Percentiles rank a stretch among this genome's conserved stretches.
These are phyloP conservation scores for Dipodomys stephensi DNA, from an alignment of 2,113 vertebrate genomes.

Conservation along the genomic window DNA sequence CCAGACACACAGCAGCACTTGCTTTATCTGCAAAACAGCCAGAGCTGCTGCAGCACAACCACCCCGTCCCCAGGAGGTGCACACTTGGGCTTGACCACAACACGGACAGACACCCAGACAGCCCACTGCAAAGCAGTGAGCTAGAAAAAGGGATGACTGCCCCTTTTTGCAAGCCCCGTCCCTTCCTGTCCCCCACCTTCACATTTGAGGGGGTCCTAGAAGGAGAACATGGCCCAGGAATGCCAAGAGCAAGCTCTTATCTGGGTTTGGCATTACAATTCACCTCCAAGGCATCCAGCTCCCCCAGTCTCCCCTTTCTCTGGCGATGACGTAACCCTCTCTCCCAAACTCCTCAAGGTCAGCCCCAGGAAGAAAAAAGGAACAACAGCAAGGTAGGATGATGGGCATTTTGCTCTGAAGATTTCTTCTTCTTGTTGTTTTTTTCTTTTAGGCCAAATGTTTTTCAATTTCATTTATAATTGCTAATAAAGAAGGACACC, in stretches of 20 bases:
- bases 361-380: slow-evolving; percentile 54
- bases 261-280: neutral
- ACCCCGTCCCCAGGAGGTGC: neutral
- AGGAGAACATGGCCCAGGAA: neutral
- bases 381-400: neutral
- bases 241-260: neutral
- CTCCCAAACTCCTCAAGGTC: slow-evolving; percentile 83
- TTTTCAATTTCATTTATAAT: slow-evolving; percentile 56
- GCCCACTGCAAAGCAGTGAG: neutral
- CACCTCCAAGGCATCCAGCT: neutral
- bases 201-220: neutral
- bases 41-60: neutral
- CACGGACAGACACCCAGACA: neutral
- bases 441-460: slow-evolving; percentile 41
- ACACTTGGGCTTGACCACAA: neutral
- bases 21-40: neutral
- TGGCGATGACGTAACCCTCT: slow-evolving; percentile 69
- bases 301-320: slow-evolving; percentile 39
- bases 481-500: slow-evolving; percentile 61
- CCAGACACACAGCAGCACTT: neutral
- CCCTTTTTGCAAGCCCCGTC: neutral
- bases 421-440: neutral
- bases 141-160: neutral
- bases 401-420: slow-evolving; percentile 24
- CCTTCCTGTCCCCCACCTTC: too few species aligned